These are phyloP conservation scores for Columba guinea DNA, from an alignment of 2,797 vertebrate species.

Conservation along the genomic window DNA sequence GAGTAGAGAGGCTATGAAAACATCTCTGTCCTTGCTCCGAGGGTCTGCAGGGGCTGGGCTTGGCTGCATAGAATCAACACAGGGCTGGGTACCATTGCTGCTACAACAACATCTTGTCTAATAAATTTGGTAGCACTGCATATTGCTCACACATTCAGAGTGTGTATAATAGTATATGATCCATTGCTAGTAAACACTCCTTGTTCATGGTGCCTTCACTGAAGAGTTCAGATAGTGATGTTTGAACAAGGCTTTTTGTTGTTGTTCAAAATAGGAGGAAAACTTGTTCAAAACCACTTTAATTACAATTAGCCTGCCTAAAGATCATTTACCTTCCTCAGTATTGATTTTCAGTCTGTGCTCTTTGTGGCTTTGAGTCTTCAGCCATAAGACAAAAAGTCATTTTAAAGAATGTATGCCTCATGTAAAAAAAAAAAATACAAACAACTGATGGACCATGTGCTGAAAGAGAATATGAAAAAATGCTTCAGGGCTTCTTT, in stretches of 20 bases:
- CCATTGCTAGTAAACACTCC: background rate
- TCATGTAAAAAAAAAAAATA: background rate
- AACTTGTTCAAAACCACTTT: background rate
- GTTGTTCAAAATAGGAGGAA: background rate
- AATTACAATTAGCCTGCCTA: background rate
- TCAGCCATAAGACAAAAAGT: background rate
- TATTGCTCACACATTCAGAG: background rate
- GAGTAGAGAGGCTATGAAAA: background rate
- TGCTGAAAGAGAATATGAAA: background rate
- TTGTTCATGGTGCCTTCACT: background rate
- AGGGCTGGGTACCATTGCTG: background rate
- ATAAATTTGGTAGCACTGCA: background rate
- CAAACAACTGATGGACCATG: rapidly evolving
- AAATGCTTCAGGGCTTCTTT: background rate
- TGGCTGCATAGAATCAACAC: background rate
- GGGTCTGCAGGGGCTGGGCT: background rate
- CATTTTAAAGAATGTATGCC: background rate
- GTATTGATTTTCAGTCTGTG: background rate
- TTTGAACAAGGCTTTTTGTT: background rate
- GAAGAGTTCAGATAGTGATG: background rate
- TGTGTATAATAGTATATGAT: background rate
- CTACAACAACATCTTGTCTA: background rate
- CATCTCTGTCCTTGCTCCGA: background rate
- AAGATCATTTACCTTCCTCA: background rate
- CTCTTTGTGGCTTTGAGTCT: background rate